Conservation (phyloP, 2,113 vertebrate species). For the Stigmatopora argus region DNA sequence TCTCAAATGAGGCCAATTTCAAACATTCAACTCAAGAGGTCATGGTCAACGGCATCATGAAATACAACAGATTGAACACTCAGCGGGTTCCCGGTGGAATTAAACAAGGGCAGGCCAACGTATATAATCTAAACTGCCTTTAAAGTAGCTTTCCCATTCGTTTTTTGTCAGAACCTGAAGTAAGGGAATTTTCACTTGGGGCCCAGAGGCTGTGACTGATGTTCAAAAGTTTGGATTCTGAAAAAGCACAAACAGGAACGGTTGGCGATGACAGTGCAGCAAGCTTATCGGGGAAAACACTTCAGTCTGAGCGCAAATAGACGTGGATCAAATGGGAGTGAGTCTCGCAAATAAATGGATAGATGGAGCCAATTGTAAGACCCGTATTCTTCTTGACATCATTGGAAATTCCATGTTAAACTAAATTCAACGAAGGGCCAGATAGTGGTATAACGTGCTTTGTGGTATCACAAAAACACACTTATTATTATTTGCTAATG, state of each 20-base stretch:
- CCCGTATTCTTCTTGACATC: conserved; percentile 63
- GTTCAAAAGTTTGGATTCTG: conserved; percentile 67
- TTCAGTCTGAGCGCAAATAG: conserved; percentile 66
- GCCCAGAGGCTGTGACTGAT: conserved; percentile 57
- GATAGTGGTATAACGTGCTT: not conserved
- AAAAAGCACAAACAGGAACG: conserved; percentile 70
- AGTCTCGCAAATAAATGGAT: conserved; percentile 65
- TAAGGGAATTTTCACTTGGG: conserved; percentile 53
- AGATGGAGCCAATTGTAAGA: conserved; percentile 64
- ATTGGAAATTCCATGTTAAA: conserved; percentile 17
- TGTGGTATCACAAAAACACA: not conserved
- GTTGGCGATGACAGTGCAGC: conserved; percentile 68
- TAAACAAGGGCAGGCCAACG: conserved; percentile 24
- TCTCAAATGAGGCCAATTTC: conserved; percentile 60
- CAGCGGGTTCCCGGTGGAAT: conserved; percentile 58
- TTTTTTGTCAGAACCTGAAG: conserved; percentile 59
- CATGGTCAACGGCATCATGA: conserved; percentile 53
- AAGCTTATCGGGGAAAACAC: conserved; percentile 64
- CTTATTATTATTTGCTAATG: not conserved
- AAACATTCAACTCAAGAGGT: conserved; percentile 58
- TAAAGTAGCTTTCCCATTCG: conserved; percentile 58
- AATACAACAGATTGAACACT: conserved; percentile 56
- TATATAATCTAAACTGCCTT: conserved; percentile 54
- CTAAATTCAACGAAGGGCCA: conserved; percentile 10
- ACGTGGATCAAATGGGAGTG: conserved; percentile 68